Evolutionary conservation across 2,888 invertebrate species (phyloP).

Genomic region (Leucania comma): DNA sequence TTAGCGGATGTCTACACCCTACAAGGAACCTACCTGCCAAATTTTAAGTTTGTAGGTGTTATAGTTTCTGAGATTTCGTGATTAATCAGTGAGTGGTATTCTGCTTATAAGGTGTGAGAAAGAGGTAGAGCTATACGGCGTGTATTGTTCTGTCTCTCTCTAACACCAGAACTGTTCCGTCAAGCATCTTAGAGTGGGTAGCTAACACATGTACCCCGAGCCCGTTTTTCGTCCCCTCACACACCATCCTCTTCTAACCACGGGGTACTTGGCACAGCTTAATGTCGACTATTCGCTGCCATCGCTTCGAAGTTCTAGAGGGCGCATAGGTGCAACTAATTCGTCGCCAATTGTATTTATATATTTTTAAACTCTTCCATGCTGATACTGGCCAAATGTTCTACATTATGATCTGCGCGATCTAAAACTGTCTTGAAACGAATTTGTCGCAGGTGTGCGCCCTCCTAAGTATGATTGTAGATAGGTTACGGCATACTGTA

Average conservation of each 20-base stretch:
- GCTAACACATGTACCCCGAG: slow-evolving; percentile 35
- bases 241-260: slow-evolving; percentile 19
- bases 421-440: slow-evolving; percentile 35
- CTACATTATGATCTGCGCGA: slow-evolving; percentile 42
- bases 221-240: slow-evolving; percentile 26
- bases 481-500: slow-evolving; percentile 84
- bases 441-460: slow-evolving; percentile 51
- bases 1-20: no score
- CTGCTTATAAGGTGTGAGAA: no score
- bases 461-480: slow-evolving; percentile 80
- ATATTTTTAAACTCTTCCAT: slow-evolving; percentile 41
- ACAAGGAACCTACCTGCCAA: no score
- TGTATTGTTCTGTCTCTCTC: no score
- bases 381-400: slow-evolving; percentile 59
- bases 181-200: slow-evolving; percentile 46
- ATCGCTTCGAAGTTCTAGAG: slow-evolving; percentile 52
- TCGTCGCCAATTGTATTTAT: slow-evolving; percentile 36
- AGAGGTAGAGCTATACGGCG: no score
- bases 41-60: no score
- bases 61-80: no score
- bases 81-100: no score
- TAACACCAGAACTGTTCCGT: no score
- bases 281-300: slow-evolving; percentile 59
- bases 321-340: slow-evolving; percentile 51
- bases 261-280: slow-evolving; percentile 51